phyloP scores from a whole-genome alignment of 1,140 invertebrate genomes.

The Nilaparvata lugens region DNA sequence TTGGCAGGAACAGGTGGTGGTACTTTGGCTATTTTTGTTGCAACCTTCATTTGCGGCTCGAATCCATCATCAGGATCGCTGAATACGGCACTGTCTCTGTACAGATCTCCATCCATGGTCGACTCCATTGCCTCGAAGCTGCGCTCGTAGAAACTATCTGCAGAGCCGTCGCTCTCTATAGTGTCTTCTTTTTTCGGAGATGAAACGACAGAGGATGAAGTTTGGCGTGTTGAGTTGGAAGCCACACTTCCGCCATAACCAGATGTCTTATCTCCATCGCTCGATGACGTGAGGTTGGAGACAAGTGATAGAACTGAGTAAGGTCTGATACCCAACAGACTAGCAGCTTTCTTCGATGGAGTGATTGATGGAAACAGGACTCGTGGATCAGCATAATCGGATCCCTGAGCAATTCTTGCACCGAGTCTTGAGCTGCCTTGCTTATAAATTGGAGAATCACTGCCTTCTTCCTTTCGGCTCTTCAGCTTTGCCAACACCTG shows the following conservation, averaged over 20 bases:
- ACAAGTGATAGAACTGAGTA: constrained; percentile 32
- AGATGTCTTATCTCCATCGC: constrained; percentile 41
- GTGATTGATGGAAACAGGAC: constrained; percentile 45
- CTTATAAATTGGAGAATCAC: constrained; percentile 44
- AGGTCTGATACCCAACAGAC: constrained; percentile 25
- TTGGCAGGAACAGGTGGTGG: constrained; percentile 37
- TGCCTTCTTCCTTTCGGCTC: constrained; percentile 31
- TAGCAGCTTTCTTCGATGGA: constrained; percentile 41
- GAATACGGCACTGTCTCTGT: constrained; percentile 75
- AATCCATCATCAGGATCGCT: constrained; percentile 54
- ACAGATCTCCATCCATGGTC: constrained; percentile 49
- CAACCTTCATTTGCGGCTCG: background rate
- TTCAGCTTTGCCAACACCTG: constrained; percentile 26
- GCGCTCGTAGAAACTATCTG: constrained; percentile 63
- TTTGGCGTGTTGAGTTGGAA: constrained; percentile 23
- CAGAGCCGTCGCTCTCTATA: constrained; percentile 36
- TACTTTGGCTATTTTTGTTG: constrained; percentile 21
- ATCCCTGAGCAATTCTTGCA: constrained; percentile 68
- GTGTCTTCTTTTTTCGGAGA: constrained; percentile 23
- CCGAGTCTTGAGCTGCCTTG: constrained; percentile 74
- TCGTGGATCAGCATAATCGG: constrained; percentile 74
- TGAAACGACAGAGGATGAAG: constrained; percentile 14
- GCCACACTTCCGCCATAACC: constrained; percentile 32
- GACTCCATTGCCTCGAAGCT: constrained; percentile 64
- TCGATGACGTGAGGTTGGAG: constrained; percentile 54